Conservation (phyloP, 2,797 vertebrate genomes). For the Otolemur crassicaudatus region DNA sequence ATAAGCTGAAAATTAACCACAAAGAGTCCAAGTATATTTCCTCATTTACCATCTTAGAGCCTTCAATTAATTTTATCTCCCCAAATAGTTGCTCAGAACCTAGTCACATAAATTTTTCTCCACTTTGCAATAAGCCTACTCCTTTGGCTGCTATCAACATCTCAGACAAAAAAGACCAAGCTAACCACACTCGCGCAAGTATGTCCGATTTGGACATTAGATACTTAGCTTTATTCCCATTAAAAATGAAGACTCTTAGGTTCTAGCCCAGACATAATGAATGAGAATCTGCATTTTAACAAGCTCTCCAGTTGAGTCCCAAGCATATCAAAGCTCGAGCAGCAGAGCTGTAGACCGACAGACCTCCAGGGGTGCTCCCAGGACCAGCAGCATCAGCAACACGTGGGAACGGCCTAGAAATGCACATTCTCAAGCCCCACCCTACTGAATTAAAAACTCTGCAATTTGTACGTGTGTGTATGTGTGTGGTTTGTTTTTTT, state of each 20-base stretch:
- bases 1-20: background rate
- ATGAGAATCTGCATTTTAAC: background rate
- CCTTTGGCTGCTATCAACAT: background rate
- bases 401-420: background rate
- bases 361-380: background rate
- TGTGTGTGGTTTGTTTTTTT: too few relatives aligned
- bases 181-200: background rate
- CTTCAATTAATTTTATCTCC: conserved; percentile 56
- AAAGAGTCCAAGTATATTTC: background rate
- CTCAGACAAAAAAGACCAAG: background rate
- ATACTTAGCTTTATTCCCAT: background rate
- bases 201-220: background rate
- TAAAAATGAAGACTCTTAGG: background rate
- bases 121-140: background rate
- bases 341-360: background rate
- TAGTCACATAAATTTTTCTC: background rate
- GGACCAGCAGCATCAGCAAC: background rate
- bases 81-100: conserved; percentile 33
- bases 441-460: background rate
- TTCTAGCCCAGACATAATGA: background rate
- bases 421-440: background rate
- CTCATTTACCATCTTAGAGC: background rate
- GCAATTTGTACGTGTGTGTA: background rate
- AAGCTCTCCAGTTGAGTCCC: background rate
- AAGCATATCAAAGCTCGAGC: background rate